Base-by-base conservation (phyloP, 2,113 vertebrate species). In the Sterna hirundo region DNA sequence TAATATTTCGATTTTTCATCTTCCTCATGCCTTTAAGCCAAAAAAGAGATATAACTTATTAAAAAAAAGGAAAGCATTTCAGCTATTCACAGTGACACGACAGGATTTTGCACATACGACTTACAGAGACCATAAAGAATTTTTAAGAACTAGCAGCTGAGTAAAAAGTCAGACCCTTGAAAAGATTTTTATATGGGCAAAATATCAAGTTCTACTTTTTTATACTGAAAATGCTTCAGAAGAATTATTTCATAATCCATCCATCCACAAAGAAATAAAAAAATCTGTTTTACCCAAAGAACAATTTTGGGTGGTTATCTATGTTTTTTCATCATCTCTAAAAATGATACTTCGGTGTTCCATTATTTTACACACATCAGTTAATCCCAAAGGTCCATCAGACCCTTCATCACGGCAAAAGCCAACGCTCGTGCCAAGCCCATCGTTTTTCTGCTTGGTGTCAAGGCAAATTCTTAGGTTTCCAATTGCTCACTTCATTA, bases 141-240 rank as follows among this genome's bases (percentile, higher is more conserved):
- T 72, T 71, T 52, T 61, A 90, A 95, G 66, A 72, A 88, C 15
- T 70, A 88, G 90, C 82, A 85, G 94, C 3, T 51, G 61, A 77
- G 54, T 85, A 76, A 90, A 84, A 88, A 89, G 27, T 81, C 93
- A 94, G 51, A 38, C 42, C 94, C 76, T 86, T 77, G 72, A 80
- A 86, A 71, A 74, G 64, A 17, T 20, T 79, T 84, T 15, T 78
- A 52, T 47, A 77, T 51, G 52, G 46, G 74, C 32, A 90, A 93
- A 95, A 66, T 34, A 94, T 32, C 83, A 70, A 62, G 36, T 61
- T 69, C 71, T 90, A 34, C 32, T 88, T 96, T 18, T 90, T 88
- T 64, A 62, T 13, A 18, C 30, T 6, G 57, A 64, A 83, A 93
- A 65, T 0, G 34, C 76, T 83, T 80, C 0, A 0, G 16, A 49